Percentiles rank a stretch among this genome's conserved stretches.
Evolutionary conservation across 2,113 vertebrate genomes (phyloP).

Genomic region (Bambusicola thoracicus): DNA sequence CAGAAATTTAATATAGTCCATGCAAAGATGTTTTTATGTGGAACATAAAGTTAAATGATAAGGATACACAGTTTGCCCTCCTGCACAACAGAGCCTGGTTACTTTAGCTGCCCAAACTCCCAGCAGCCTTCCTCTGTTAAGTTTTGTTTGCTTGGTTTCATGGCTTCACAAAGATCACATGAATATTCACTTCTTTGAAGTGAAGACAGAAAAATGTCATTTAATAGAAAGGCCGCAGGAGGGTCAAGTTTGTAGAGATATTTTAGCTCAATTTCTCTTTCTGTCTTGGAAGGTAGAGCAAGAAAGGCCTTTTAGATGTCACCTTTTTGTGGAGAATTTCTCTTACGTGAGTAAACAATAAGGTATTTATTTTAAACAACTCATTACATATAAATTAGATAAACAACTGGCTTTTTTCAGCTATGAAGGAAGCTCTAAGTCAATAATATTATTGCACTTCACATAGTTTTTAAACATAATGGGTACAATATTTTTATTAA

Average conservation of each 20-base stretch:
- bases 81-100: background rate
- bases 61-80: background rate
- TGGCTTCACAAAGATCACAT: background rate
- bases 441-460: constrained; percentile 9
- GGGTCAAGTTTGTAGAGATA: background rate
- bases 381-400: background rate
- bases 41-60: background rate
- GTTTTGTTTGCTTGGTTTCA: background rate
- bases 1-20: background rate
- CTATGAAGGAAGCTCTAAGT: background rate
- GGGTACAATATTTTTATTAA: background rate
- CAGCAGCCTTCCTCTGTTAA: background rate
- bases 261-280: background rate
- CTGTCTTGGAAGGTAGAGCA: background rate
- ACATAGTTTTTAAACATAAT: background rate
- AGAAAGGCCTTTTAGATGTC: background rate
- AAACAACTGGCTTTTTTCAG: background rate
- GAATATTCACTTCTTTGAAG: background rate
- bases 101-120: background rate
- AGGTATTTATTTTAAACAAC: background rate
- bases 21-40: background rate
- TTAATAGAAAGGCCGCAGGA: background rate
- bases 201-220: background rate
- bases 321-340: background rate
- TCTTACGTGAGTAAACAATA: background rate